Evolutionary conservation across 2,888 invertebrate genomes (phyloP).

Genomic region (Cepaea hortensis): DNA sequence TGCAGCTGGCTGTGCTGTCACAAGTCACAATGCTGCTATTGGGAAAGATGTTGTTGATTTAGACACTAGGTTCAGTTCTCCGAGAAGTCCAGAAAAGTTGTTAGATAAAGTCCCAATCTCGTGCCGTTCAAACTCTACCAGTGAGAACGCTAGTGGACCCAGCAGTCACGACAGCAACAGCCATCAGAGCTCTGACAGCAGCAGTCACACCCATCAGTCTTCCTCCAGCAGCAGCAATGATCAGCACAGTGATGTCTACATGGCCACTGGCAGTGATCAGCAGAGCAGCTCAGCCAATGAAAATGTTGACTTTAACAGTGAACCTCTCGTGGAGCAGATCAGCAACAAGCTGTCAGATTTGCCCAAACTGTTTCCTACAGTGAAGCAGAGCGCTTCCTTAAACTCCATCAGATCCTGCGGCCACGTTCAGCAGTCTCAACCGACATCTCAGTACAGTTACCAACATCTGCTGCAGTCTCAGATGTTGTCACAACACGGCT

Average conservation of each 20-base stretch:
- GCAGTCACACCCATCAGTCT: slow-evolving; percentile 9
- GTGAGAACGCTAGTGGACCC: slow-evolving; percentile 8
- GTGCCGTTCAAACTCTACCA: neutral
- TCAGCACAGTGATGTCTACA: slow-evolving; percentile 36
- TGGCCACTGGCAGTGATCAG: slow-evolving; percentile 41
- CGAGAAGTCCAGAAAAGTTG: slow-evolving; percentile 54
- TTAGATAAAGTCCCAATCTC: slow-evolving; percentile 20
- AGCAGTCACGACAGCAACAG: neutral
- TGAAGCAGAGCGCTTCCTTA: slow-evolving; percentile 21
- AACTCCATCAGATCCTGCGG: slow-evolving; percentile 20
- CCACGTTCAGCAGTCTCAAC: slow-evolving; percentile 31
- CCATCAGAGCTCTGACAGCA: neutral
- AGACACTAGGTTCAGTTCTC: slow-evolving; percentile 70
- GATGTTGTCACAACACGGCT: too few relatives aligned
- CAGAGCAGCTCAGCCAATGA: slow-evolving; percentile 42
- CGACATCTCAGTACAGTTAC: slow-evolving; percentile 16
- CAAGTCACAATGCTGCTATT: neutral
- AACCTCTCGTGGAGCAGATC: neutral
- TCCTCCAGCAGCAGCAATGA: slow-evolving; percentile 12
- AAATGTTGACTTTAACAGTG: neutral
- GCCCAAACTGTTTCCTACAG: neutral
- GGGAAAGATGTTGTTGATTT: slow-evolving; percentile 50
- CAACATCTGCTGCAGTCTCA: too few relatives aligned
- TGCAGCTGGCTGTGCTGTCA: neutral
- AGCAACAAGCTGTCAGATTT: neutral